phyloP scores from a whole-genome alignment of 1,140 invertebrate species.

The Thalassaphorura encarpata region DNA sequence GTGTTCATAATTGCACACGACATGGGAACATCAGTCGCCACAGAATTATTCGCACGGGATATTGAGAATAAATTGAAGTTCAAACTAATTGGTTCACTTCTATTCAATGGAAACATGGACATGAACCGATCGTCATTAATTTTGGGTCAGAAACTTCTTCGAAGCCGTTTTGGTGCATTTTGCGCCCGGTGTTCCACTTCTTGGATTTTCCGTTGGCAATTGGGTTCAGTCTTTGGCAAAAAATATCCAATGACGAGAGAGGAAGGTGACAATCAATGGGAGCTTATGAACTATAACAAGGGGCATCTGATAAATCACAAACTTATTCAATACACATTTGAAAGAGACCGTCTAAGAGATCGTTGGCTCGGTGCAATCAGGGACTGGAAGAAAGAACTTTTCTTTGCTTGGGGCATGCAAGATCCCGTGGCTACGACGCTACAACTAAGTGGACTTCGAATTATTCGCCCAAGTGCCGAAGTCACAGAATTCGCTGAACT shows the following conservation, averaged over 20 bases:
- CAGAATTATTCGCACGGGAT: slow-evolving; percentile 17
- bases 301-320: slow-evolving; percentile 15
- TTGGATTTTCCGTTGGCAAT: slow-evolving; percentile 13
- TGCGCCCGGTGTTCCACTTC: neutral
- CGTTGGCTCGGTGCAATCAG: slow-evolving; percentile 15
- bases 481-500: slow-evolving; percentile 10
- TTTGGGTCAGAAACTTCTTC: slow-evolving; percentile 15
- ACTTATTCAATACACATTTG: slow-evolving; percentile 19
- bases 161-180: slow-evolving; percentile 10
- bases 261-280: slow-evolving; percentile 19
- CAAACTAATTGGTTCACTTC: slow-evolving; percentile 2
- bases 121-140: slow-evolving; percentile 13
- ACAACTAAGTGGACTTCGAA: slow-evolving; percentile 1
- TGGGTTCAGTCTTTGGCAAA: slow-evolving; percentile 12
- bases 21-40: slow-evolving; percentile 15
- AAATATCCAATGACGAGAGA: slow-evolving; percentile 10
- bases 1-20: slow-evolving; percentile 16
- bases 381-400: slow-evolving; percentile 12
- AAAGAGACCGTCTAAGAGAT: slow-evolving; percentile 8
- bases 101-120: slow-evolving; percentile 24
- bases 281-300: slow-evolving; percentile 8
- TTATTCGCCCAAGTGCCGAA: neutral
- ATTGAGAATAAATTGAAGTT: neutral
- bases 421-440: slow-evolving; percentile 9
- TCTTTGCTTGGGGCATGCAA: slow-evolving; percentile 18